Evolutionary conservation across 2,113 vertebrate genomes (phyloP).

Genomic region (Acanthochromis polyacanthus): DNA sequence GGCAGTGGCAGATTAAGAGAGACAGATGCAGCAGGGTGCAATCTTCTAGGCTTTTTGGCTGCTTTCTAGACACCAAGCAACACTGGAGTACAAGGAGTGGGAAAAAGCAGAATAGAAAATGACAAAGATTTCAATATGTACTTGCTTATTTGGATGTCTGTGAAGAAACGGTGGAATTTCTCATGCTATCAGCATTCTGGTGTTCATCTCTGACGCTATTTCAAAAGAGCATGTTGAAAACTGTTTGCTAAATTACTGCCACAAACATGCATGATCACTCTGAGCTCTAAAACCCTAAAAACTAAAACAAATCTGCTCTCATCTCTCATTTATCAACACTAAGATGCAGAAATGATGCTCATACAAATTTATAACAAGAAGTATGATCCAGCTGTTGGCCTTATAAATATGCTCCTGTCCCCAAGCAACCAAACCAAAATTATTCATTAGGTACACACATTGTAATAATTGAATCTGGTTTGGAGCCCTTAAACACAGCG

Average conservation of each 20-base stretch:
- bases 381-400: too few species aligned
- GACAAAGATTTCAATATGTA: neutral
- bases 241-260: constrained; percentile 1
- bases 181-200: neutral
- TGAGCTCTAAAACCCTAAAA: constrained; percentile 16
- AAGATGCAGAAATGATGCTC: too few species aligned
- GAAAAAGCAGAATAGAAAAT: neutral
- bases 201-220: constrained; percentile 1
- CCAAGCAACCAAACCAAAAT: too few species aligned
- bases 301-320: constrained; percentile 34
- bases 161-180: neutral
- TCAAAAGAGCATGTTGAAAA: constrained; percentile 2
- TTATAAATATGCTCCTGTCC: too few species aligned
- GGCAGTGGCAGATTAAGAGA: constrained; percentile 1
- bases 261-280: neutral
- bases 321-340: neutral
- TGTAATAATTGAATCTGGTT: too few species aligned
- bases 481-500: neutral
- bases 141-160: neutral
- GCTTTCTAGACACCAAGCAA: constrained; percentile 25
- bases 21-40: constrained; percentile 22
- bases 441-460: too few species aligned
- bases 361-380: too few species aligned
- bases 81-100: neutral
- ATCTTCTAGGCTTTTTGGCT: constrained; percentile 26